A percentile compares a stretch with the other conserved stretches of the same genome.
phyloP scores from a whole-genome alignment of 2,888 invertebrate species.

The Heliconius sara region DNA sequence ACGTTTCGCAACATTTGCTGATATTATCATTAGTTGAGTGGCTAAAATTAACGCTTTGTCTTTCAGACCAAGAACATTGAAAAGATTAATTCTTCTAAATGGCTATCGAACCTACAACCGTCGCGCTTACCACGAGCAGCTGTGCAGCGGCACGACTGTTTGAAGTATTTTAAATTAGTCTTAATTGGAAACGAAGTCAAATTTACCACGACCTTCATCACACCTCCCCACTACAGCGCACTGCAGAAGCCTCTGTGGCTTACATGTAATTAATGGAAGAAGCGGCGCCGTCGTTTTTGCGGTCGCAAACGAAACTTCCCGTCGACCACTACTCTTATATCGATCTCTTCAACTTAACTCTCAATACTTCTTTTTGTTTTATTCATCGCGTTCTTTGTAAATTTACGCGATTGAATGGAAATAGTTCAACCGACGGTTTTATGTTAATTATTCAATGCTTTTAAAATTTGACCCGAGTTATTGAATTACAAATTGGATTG shows the following conservation, averaged over 20 bases:
- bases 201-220: too few relatives aligned
- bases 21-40: too few relatives aligned
- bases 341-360: slow-evolving; percentile 6
- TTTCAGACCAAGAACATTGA: too few relatives aligned
- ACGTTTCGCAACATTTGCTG: too few relatives aligned
- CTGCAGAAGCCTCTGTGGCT: not conserved
- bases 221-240: not conserved
- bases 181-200: too few relatives aligned
- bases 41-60: too few relatives aligned
- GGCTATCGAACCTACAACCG: too few relatives aligned
- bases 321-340: slow-evolving; percentile 7
- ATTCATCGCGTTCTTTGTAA: slow-evolving; percentile 21
- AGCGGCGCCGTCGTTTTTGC: slow-evolving; percentile 35
- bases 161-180: too few relatives aligned
- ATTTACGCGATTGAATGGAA: slow-evolving; percentile 7
- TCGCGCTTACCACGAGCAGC: too few relatives aligned
- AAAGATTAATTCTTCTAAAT: too few relatives aligned
- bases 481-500: not conserved
- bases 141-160: too few relatives aligned
- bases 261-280: slow-evolving; percentile 41
- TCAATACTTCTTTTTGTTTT: slow-evolving; percentile 10
- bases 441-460: not conserved
- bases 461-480: slow-evolving; percentile 3
- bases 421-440: not conserved
- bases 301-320: slow-evolving; percentile 30